A percentile compares a stretch with the other conserved stretches of the same genome.
Evolutionary conservation across 2,888 invertebrate genomes (phyloP).

Genomic region (Polymixis flavicincta): DNA sequence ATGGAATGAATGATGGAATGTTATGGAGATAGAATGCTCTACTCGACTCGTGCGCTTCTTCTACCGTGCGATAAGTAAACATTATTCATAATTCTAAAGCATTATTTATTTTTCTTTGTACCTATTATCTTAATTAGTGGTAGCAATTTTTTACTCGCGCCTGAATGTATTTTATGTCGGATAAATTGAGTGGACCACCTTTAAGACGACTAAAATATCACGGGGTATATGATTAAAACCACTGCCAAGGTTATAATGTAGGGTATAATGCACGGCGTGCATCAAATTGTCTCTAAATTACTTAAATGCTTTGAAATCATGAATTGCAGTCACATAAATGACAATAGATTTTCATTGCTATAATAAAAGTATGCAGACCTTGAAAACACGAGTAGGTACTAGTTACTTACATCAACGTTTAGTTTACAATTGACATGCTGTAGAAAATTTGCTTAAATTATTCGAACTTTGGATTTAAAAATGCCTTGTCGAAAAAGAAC

Average conservation of each 20-base stretch:
- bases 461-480: slow-evolving; percentile 6
- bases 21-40: too few relatives aligned
- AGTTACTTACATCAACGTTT: slow-evolving; percentile 11
- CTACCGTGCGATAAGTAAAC: too few relatives aligned
- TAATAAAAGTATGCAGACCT: slow-evolving; percentile 23
- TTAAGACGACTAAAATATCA: too few relatives aligned
- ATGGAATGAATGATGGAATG: too few relatives aligned
- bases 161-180: too few relatives aligned
- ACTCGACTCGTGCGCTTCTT: too few relatives aligned
- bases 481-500: not conserved
- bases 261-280: slow-evolving; percentile 13
- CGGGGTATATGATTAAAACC: not conserved
- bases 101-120: too few relatives aligned
- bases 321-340: slow-evolving; percentile 29
- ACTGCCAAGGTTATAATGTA: slow-evolving; percentile 14
- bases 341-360: slow-evolving; percentile 14
- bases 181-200: too few relatives aligned
- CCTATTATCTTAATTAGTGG: too few relatives aligned
- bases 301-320: slow-evolving; percentile 26
- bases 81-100: too few relatives aligned
- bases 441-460: slow-evolving; percentile 13
- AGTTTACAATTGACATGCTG: slow-evolving; percentile 13
- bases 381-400: slow-evolving; percentile 13
- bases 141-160: too few relatives aligned
- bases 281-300: slow-evolving; percentile 32